Evolutionary conservation across 2,113 vertebrate species (phyloP), one percentile per base, ranked within the genome.

Genomic region (Cygnus buccinator): DNA sequence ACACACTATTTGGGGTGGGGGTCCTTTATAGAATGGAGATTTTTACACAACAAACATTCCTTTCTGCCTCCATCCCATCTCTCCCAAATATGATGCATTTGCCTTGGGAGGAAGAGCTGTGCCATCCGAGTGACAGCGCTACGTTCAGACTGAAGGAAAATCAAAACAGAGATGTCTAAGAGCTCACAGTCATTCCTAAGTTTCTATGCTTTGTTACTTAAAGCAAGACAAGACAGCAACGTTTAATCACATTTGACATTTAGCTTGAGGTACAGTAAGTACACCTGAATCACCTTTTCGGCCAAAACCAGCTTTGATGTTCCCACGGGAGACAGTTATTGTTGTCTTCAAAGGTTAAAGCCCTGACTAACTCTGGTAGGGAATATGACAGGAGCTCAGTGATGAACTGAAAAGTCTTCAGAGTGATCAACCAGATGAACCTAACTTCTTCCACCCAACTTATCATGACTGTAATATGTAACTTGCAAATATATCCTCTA

Each of bases 181-280:
- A 75, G 68, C 76, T 94, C 4, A 1, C 68, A 93, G 67, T 9
- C 84, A 35, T 68, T 80, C 61, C 7, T 35, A 9, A 68, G 68
- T 84, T 44, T 58, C 87, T 90, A 66, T 11, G 11, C 54, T 86
- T 93, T 25, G 72, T 85, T 92, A 89, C 89, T 97, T 72, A 76
- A 44, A 89, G 94, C 71, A 86, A 81, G 52, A 71, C 65, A 70
- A 22, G 91, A 78, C 3, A 70, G 84, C 44, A 61, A 89, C 23
- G 54, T 84, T 95, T 96, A 96, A 98, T 97, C 96, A 80, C 80
- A 83, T 76, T 70, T 97, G 97, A 97, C 93, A 95, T 95, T 96
- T 90, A 96, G 94, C 96, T 96, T 89, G 63, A 80, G 90, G 83
- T 95, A 96, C 95, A 84, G 31, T 92, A 94, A 93, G 76, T 92